These are phyloP conservation scores for Oreamnos americanus DNA, from an alignment of 2,113 vertebrate genomes.

Conservation along the genomic window DNA sequence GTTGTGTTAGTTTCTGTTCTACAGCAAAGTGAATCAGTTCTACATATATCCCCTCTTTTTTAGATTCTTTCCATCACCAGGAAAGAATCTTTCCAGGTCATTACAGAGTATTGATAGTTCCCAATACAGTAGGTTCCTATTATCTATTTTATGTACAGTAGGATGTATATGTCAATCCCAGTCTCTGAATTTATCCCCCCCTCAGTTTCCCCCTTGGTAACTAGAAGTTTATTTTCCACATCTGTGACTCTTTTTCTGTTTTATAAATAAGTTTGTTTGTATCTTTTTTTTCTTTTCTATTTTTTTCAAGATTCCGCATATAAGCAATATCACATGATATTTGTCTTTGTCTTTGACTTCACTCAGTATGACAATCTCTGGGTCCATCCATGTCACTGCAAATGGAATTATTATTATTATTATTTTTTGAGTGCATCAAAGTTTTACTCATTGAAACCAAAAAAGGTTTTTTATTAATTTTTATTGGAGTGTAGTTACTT, in stretches of 20 bases:
- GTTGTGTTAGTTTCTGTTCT: not conserved
- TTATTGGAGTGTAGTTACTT: not conserved
- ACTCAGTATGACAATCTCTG: not conserved
- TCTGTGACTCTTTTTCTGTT: not conserved
- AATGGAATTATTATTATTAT: not conserved
- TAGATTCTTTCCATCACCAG: not conserved
- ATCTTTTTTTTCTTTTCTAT: not conserved
- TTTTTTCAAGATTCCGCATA: not conserved
- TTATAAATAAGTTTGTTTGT: not conserved
- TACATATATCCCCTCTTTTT: not conserved
- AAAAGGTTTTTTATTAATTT: not conserved
- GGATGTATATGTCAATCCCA: not conserved
- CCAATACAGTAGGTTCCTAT: not conserved
- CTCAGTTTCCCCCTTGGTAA: not conserved
- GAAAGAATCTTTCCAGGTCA: not conserved
- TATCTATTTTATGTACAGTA: not conserved
- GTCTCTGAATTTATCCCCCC: not conserved
- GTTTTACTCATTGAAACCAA: not conserved
- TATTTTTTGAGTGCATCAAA: not conserved
- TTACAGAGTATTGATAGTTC: not conserved
- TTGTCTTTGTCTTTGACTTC: not conserved
- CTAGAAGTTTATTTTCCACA: not conserved
- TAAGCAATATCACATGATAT: not conserved
- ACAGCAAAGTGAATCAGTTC: not conserved
- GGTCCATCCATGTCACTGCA: not conserved